Conservation (phyloP, 2,797 vertebrate genomes). For the Pantherophis alleghaniensis region DNA sequence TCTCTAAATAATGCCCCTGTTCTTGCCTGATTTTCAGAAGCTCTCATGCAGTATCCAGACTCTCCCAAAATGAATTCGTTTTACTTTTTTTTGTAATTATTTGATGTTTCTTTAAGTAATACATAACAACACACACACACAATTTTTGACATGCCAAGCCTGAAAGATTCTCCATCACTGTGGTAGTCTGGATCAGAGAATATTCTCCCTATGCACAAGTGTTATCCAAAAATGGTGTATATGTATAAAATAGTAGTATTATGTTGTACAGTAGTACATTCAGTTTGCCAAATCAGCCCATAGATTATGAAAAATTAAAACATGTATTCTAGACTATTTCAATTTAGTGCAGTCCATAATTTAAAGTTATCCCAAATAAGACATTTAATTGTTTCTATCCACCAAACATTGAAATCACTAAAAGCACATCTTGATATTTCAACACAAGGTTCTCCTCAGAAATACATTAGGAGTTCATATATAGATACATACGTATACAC, state of each 20-base stretch:
- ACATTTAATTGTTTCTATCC: constrained; percentile 47
- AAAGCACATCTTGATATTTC: background rate
- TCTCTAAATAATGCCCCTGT: background rate
- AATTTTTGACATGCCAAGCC: background rate
- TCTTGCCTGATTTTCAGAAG: background rate
- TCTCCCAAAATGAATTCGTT: background rate
- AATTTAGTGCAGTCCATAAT: constrained; percentile 34
- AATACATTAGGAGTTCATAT: background rate
- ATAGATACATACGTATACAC: background rate
- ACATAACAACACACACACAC: background rate
- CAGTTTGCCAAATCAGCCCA: constrained; percentile 36
- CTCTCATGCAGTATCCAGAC: background rate
- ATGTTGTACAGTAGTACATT: constrained; percentile 33
- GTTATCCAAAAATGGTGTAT: constrained; percentile 10
- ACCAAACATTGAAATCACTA: background rate
- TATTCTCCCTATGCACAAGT: constrained; percentile 39
- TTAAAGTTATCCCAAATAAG: constrained; percentile 28
- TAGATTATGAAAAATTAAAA: constrained; percentile 48
- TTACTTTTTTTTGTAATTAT: background rate
- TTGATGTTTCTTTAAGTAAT: background rate
- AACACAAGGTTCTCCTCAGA: background rate
- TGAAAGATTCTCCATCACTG: background rate
- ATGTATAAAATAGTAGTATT: constrained; percentile 10
- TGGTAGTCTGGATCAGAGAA: background rate
- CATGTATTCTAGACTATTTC: constrained; percentile 23